Conservation (phyloP, 2,797 vertebrate species). For the Muscicapa striata region DNA sequence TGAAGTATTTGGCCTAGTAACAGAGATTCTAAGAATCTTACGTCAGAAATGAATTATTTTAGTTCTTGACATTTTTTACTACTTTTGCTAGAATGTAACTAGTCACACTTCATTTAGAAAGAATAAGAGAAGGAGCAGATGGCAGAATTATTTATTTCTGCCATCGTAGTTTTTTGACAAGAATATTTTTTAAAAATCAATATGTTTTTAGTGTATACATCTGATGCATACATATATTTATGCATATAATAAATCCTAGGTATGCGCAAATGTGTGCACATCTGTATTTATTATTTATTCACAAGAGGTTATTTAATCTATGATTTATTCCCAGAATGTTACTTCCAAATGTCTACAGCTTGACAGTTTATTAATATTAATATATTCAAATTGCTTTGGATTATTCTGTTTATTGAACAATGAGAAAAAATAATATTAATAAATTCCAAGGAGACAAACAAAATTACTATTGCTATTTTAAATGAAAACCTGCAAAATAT, state of each 20-base stretch:
- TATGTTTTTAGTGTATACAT: background rate
- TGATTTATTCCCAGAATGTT: background rate
- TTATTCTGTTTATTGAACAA: constrained; percentile 24
- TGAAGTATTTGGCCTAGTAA: background rate
- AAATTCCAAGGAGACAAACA: background rate
- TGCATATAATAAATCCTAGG: background rate
- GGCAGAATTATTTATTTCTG: background rate
- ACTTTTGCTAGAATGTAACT: background rate
- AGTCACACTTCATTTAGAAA: background rate
- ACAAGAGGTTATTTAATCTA: background rate
- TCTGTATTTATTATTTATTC: background rate
- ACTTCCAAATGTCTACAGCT: background rate
- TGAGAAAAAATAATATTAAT: background rate
- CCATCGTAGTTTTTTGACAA: background rate
- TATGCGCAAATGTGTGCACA: background rate
- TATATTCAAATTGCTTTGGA: background rate
- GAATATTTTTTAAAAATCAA: background rate
- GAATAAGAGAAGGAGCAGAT: background rate
- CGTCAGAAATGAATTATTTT: background rate
- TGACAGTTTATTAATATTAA: constrained; percentile 10
- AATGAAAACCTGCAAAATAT: background rate
- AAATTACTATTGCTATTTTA: background rate
- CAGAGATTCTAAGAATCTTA: background rate
- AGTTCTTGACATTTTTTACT: background rate
- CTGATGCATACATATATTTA: background rate